Base-by-base conservation (phyloP, 2,797 vertebrate species). In the Amazonetta brasiliensis region DNA sequence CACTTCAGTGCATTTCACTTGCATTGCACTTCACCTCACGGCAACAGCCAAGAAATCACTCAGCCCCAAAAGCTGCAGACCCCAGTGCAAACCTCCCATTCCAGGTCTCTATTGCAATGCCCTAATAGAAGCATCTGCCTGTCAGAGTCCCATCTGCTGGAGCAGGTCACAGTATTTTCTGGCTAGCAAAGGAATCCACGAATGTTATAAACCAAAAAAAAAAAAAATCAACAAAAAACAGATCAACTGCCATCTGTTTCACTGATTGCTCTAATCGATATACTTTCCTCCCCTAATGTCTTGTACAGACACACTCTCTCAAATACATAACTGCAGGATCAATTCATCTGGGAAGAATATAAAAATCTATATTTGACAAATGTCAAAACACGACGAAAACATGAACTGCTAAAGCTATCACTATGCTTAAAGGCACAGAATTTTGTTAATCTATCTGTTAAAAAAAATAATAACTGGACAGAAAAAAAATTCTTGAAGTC, bases 321-420 rank as follows among this genome's bases (percentile, higher is more conserved):
- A 86, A 90, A 86, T 23, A 54, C 13, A 2, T 26, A 91, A 58
- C 95, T 96, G 93, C 67, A 86, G 91, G 97, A 97, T 95, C 96
- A 92, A 95, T 97, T 96, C 72, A 84, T 89, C 68, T 72, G 94
- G 96, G 91, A 97, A 96, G 95, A 93, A 93, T 78, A 94, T 96
- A 97, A 97, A 97, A 95, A 64, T 82, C 95, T 96, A 91, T 78
- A 31, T 88, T 95, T 81, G 90, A 92, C 91, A 97, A 96, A 97
- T 71, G 82, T 93, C 90, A 95, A 96, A 97, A 93, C 84, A 72
- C 5, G 58, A 90, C 86, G 85, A 92, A 95, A 97, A 95, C 90
- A 89, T n/a, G 64, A 95, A 89, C 90, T 97, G 97, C 69, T 96
- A 96, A 97, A 97, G 66, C 94, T 96, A 97, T 98, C 95, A 91